Base-by-base conservation (phyloP, 2,113 vertebrate genomes). In the Cyprinodon brontotheroides region DNA sequence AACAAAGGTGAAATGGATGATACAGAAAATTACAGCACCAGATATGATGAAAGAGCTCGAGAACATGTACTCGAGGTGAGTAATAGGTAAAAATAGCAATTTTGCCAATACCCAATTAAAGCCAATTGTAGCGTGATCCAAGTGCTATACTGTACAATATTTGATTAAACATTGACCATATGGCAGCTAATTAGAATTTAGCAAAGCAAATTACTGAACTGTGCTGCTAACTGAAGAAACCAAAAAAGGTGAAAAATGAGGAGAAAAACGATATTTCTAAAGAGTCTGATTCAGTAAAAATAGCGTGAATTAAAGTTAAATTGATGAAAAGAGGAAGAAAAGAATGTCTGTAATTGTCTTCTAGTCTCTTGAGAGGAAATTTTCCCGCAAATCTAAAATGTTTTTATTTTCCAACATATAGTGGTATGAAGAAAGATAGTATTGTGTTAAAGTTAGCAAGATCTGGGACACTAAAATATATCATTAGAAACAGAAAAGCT, bases 21-120 rank as follows among this genome's bases (percentile, higher is more conserved):
- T 75, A 83, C 91, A 63, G 86, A 83, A 70, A 97, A 93, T 87
- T 97, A 95, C 38, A 89, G 90, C 66, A 91, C 64, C 9, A 94
- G 79, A 80, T 94, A 93, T 20, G 82, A 91, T 43, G 74, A 85
- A 0, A 85, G 60, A 63, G 63, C 88, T 66, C 89, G 80, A 68
- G 96, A 97, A 81, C 91, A 95, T 14, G 41, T 94, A 75, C 89
- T 99, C 10, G 93, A 98, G 95, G 96, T 94, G 69, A 91, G 78
- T 53, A 67, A 48, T 0, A 39, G 3, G 0, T 2, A 4, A 17
- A 47, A 29, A 66, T 36, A 1, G 41, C 43, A 53, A 47, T 72
- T 48, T 47, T 71, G 4, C 10, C 40, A 37, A 11, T 1, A 53
- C 4, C 17, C 2, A 4, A 53, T 53, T 0, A 53, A 53, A 53